Percentiles rank a stretch among this genome's conserved stretches.
Evolutionary conservation across 2,888 invertebrate genomes (phyloP).

Genomic region (Campoplex capitator): DNA sequence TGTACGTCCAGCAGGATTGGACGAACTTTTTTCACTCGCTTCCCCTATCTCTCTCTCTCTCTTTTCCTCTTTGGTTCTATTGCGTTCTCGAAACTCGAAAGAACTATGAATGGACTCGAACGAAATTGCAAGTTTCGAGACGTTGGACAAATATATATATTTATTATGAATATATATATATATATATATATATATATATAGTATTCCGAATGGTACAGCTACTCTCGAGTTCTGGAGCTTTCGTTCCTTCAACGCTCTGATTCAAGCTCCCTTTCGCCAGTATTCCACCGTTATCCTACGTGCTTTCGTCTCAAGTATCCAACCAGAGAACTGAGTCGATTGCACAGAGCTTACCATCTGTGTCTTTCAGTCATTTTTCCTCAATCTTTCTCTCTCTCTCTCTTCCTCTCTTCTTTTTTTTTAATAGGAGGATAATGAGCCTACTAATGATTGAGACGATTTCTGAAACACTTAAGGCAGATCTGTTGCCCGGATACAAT

Average conservation of each 20-base stretch:
- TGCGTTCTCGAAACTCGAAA: conserved; percentile 58
- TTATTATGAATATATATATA: not conserved
- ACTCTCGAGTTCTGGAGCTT: conserved; percentile 40
- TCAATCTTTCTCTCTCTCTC: not conserved
- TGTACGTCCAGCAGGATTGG: conserved; percentile 22
- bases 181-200: not conserved
- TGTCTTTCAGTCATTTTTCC: not conserved
- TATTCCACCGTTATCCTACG: conserved; percentile 36
- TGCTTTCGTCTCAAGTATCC: conserved; percentile 57
- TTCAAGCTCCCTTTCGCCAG: conserved; percentile 39
- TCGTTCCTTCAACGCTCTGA: conserved; percentile 40
- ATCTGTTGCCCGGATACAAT: conserved; percentile 24
- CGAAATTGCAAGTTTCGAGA: conserved; percentile 56
- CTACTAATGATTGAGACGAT: conserved; percentile 62
- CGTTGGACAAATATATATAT: conserved; percentile 33
- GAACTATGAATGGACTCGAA: conserved; percentile 61
- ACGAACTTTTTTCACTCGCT: conserved; percentile 28
- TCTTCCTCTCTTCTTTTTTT: conserved; percentile 11
- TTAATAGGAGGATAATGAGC: conserved; percentile 62
- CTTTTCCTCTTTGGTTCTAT: conserved; percentile 7
- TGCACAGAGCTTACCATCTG: conserved; percentile 17
- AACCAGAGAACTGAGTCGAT: conserved; percentile 54
- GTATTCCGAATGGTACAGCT: conserved; percentile 11
- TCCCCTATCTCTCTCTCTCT: conserved; percentile 4
- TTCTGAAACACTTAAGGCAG: conserved; percentile 46